These are phyloP conservation scores for Microcebus griseorufus DNA, from an alignment of 2,113 vertebrate species.

Conservation along the genomic window DNA sequence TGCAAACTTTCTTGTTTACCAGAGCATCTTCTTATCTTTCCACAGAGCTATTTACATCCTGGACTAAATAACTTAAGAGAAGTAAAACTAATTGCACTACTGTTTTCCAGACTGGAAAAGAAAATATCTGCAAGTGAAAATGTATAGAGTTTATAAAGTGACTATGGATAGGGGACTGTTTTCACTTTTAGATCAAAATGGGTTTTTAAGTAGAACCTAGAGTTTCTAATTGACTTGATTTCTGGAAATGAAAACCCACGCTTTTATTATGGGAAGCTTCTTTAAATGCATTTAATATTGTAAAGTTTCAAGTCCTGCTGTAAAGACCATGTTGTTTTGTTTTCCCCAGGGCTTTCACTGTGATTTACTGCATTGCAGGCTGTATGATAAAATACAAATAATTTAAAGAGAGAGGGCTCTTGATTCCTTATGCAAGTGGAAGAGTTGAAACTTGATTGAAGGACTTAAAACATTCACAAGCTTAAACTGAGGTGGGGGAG, in stretches of 20 bases:
- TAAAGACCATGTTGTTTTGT: slow-evolving; percentile 85
- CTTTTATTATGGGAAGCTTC: slow-evolving; percentile 88
- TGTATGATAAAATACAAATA: slow-evolving; percentile 83
- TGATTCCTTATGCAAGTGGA: slow-evolving; percentile 83
- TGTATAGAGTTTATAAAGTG: slow-evolving; percentile 85
- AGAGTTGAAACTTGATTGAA: slow-evolving; percentile 82
- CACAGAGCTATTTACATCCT: slow-evolving; percentile 88
- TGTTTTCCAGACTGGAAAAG: slow-evolving; percentile 92
- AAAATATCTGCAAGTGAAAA: slow-evolving; percentile 88
- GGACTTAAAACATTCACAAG: slow-evolving; percentile 84
- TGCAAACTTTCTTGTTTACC: slow-evolving; percentile 90
- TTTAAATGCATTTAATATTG: slow-evolving; percentile 87
- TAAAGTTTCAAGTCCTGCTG: slow-evolving; percentile 87
- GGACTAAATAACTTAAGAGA: slow-evolving; percentile 88
- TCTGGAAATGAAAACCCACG: slow-evolving; percentile 85
- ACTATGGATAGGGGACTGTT: slow-evolving; percentile 85
- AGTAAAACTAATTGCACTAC: slow-evolving; percentile 96
- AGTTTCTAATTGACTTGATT: slow-evolving; percentile 89
- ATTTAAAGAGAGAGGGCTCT: slow-evolving; percentile 82
- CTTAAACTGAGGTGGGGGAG: slow-evolving; percentile 63
- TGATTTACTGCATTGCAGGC: slow-evolving; percentile 90
- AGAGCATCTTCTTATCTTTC: slow-evolving; percentile 91
- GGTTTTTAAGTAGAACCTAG: slow-evolving; percentile 91
- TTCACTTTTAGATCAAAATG: slow-evolving; percentile 91
- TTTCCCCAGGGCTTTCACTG: slow-evolving; percentile 96